Base-by-base conservation (phyloP, 2,113 vertebrate genomes). In the Psophia crepitans region DNA sequence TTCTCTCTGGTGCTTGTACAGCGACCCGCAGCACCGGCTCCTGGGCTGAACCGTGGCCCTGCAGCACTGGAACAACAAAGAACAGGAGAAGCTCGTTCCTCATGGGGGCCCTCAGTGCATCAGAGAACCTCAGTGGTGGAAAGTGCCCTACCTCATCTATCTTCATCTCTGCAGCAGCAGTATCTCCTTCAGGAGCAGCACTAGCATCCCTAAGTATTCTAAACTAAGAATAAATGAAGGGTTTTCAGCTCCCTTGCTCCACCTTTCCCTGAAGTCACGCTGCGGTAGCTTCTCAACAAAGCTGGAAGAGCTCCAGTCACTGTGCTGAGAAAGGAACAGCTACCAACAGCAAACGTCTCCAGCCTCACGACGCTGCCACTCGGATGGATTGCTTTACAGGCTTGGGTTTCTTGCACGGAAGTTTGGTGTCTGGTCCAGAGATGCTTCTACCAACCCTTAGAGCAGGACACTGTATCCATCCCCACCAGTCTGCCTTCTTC, bases 361-460 rank as follows among this genome's bases (percentile, higher is more conserved):
- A 46, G 51, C 60, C 51, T 14, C 61, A 9, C 5, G 0, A 27
- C 5, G 2, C 60, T 30, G 5, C 7, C 64, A 9, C 13, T 3
- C 15, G 30, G 41, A 33, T 3, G 11, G 26, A 11, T 6, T 19
- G 19, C 35, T 74, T 51, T 26, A 20, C 37, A 11, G 2, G 28
- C 54, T 43, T 12, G 8, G 2, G 10, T 39, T 56, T 26, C 76
- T 61, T 14, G 2, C 32, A 30, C 44, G 23, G 49, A 30, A 18
- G 8, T 65, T 14, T 70, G 51, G 22, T 37, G 12, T 22, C 80
- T 80, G 8, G 0, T 9, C 49, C 63, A 27, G 26, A 51, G 68
- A 2, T 6, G 48, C 24, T 65, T 1, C 17, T 26, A 30, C 11
- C 60, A 64, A 1, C 48, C 64, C 74, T 18, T 3, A 8, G 57